Percentiles rank a stretch among this genome's conserved stretches.
These are phyloP conservation scores for Seira sanloemensis DNA, from an alignment of 2,888 invertebrate genomes.

Conservation along the genomic window DNA sequence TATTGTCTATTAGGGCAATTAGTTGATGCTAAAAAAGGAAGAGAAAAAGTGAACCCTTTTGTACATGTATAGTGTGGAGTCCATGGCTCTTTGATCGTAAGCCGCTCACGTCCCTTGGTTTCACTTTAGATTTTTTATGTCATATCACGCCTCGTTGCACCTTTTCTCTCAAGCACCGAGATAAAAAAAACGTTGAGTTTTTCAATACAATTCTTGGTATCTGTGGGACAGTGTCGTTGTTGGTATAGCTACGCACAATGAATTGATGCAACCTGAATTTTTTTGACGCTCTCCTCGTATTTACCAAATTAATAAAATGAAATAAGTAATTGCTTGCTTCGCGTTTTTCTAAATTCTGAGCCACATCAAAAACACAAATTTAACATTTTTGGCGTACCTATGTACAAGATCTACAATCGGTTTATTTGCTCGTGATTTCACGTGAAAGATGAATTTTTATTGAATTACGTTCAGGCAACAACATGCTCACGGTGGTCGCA, in stretches of 20 bases:
- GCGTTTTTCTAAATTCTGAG: no score
- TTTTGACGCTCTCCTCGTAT: background rate
- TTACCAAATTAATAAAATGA: background rate
- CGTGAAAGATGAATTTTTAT: background rate
- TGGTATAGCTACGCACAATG: background rate
- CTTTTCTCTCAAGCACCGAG: constrained; percentile 24
- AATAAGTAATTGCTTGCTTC: no score
- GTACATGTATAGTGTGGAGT: background rate
- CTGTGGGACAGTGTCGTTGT: background rate
- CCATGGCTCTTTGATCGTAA: background rate
- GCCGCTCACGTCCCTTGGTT: background rate
- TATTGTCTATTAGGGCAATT: constrained; percentile 73
- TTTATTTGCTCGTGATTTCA: no score
- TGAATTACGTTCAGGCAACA: background rate
- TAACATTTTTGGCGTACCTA: no score
- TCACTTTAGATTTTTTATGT: background rate
- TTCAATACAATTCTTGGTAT: background rate
- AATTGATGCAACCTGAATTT: background rate
- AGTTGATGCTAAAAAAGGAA: constrained; percentile 41
- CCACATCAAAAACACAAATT: no score
- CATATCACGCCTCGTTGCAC: constrained; percentile 40
- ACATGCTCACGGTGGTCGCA: background rate
- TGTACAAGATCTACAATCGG: no score
- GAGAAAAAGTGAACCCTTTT: background rate
- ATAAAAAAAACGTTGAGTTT: background rate